These are phyloP conservation scores for Platycheirus albimanus DNA, from an alignment of 2,888 invertebrate species.

Conservation along the genomic window DNA sequence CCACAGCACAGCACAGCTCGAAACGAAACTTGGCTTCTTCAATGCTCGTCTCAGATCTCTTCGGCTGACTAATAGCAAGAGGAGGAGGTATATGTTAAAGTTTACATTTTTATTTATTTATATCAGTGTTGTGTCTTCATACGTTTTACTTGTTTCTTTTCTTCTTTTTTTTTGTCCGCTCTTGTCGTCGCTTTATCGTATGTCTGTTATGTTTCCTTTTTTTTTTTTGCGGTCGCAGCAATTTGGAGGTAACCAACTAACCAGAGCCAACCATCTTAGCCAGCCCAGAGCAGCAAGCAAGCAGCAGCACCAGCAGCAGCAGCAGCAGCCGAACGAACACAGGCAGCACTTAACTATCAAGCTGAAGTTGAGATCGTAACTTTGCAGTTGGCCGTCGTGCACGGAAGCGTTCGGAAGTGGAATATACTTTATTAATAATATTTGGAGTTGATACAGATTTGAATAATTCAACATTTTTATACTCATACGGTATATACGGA, in stretches of 20 bases:
- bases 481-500: slow-evolving; percentile 25
- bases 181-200: slow-evolving; percentile 62
- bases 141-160: slow-evolving; percentile 54
- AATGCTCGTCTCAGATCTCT: slow-evolving; percentile 62
- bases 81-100: slow-evolving; percentile 72
- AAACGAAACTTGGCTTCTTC: slow-evolving; percentile 64
- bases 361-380: slow-evolving; percentile 83
- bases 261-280: slow-evolving; percentile 68
- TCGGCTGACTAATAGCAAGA: slow-evolving; percentile 70
- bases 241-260: slow-evolving; percentile 72
- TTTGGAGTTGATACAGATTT: slow-evolving; percentile 77
- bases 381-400: slow-evolving; percentile 83
- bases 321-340: slow-evolving; percentile 78
- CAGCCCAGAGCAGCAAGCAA: slow-evolving; percentile 54
- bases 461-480: slow-evolving; percentile 66
- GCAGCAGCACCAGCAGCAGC: slow-evolving; percentile 72
- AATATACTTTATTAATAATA: slow-evolving; percentile 83
- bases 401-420: slow-evolving; percentile 83
- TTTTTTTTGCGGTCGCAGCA: slow-evolving; percentile 67
- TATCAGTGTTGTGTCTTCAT: slow-evolving; percentile 73
- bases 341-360: slow-evolving; percentile 82
- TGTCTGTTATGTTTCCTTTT: slow-evolving; percentile 59
- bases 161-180: slow-evolving; percentile 33
- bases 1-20: slow-evolving; percentile 60
- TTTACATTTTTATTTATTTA: slow-evolving; percentile 73